Evolutionary conservation across 2,113 vertebrate genomes (phyloP).

Genomic region (Ranitomeya variabilis): DNA sequence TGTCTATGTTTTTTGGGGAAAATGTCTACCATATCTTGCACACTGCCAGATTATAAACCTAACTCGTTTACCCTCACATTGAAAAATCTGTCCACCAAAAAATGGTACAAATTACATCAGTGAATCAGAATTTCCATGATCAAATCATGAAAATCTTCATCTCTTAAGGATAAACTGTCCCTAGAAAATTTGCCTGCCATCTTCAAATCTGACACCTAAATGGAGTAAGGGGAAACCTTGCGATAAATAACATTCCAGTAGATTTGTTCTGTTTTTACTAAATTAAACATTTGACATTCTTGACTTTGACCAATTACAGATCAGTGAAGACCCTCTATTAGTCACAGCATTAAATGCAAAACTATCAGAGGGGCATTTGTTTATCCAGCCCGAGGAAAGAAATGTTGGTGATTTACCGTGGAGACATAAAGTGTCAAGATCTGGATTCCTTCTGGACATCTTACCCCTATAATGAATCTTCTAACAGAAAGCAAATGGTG

Average conservation of each 20-base stretch:
- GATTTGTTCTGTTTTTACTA: slow-evolving; percentile 40
- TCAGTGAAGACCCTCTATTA: slow-evolving; percentile 55
- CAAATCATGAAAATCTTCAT: neutral
- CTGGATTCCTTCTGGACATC: slow-evolving; percentile 75
- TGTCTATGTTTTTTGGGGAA: neutral
- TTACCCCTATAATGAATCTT: slow-evolving; percentile 78
- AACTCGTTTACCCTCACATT: neutral
- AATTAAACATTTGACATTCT: slow-evolving; percentile 55
- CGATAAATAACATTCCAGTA: slow-evolving; percentile 4
- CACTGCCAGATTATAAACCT: neutral
- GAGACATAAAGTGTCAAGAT: slow-evolving; percentile 70
- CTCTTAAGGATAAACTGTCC: neutral
- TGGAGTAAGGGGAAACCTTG: neutral
- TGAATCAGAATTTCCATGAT: neutral
- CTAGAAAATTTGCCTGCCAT: neutral
- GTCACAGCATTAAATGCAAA: slow-evolving; percentile 64
- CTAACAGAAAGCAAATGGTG: slow-evolving; percentile 71
- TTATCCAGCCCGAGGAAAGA: slow-evolving; percentile 67
- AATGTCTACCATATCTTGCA: neutral
- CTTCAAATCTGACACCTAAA: neutral
- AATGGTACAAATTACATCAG: neutral
- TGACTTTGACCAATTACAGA: slow-evolving; percentile 62
- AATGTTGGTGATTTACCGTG: slow-evolving; percentile 69
- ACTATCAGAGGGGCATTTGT: slow-evolving; percentile 62
- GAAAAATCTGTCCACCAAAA: neutral